These are phyloP conservation scores for Leptinotarsa defecta DNA, from an alignment of 1,140 invertebrate genomes.

Conservation along the genomic window DNA sequence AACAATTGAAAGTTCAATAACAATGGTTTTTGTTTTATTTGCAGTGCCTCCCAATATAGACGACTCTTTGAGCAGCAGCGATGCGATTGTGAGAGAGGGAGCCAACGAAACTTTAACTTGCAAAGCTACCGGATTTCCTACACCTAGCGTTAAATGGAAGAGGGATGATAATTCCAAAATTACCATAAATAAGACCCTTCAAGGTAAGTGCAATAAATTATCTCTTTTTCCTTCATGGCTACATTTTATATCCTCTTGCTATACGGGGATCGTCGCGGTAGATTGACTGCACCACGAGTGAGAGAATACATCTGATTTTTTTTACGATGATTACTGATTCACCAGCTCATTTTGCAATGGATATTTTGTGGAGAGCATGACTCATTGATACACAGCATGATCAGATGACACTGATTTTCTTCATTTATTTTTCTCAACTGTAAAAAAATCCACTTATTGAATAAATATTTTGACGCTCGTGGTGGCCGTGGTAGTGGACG, in stretches of 20 bases:
- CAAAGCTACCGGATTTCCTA: slow-evolving; percentile 86
- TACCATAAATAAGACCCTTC: slow-evolving; percentile 78
- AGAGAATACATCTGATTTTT: too few species aligned
- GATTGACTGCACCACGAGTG: background rate
- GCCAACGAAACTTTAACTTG: slow-evolving; percentile 86
- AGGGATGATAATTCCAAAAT: slow-evolving; percentile 84
- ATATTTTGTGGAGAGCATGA: too few species aligned
- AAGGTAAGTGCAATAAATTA: slow-evolving; percentile 63
- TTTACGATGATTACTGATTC: too few species aligned
- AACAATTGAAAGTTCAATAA: slow-evolving; percentile 27
- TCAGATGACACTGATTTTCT: too few species aligned
- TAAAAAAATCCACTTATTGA: too few species aligned
- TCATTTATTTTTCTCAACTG: too few species aligned
- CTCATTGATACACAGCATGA: too few species aligned
- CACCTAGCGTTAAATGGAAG: slow-evolving; percentile 88
- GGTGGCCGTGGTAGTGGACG: too few species aligned
- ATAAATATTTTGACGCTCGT: too few species aligned
- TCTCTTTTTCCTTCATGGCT: slow-evolving; percentile 21
- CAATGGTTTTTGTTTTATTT: slow-evolving; percentile 49
- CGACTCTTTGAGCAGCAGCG: slow-evolving; percentile 85
- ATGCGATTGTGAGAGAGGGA: slow-evolving; percentile 88
- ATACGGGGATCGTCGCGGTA: slow-evolving; percentile 1
- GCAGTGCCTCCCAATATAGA: slow-evolving; percentile 91
- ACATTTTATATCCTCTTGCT: slow-evolving; percentile 18
- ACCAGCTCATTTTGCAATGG: too few species aligned